Base-by-base conservation (phyloP, 1,140 invertebrate genomes). In the Notospermus geniculatus region DNA sequence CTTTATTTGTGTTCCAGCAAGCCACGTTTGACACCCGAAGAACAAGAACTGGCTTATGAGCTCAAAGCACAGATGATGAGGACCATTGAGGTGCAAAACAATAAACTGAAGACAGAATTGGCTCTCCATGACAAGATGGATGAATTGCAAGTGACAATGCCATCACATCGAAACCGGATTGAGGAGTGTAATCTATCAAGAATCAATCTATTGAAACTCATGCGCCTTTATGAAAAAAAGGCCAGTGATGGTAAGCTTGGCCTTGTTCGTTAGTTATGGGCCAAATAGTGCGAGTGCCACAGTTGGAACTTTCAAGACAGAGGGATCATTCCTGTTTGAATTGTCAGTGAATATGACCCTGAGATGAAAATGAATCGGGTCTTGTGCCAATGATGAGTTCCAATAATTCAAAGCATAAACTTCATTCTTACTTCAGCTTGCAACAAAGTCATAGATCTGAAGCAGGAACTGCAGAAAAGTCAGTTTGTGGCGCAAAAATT, bases 31-130 rank as follows among this genome's bases (percentile, higher is more conserved):
- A 68, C 66, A 4, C 71, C 71, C 28, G 71, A 73, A 22, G 70
- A 73, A 50, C 70, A 71, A 45, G 71, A 71, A 29, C 23, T 73
- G 56, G 66, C 71, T 11, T 73, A 73, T 64, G 71, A 73, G 46
- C 32, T 73, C 0, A 73, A 73, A 41, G 67, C 70, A 56, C 68
- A 71, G 30, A 56, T 73, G 46, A 62, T 73, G 66, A 66, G 69
- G 46, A 71, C 71, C 55, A 63, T 73, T 23, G 69, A 71, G 53
- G 67, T 68, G 36, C 71, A 73, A 53, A 71, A 72, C 55, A 68
- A 70, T 46, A 70, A 70, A 29, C 36, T 73, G 2, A 73, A 72
- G 58, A 71, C 69, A 50, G 71, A 73, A 59, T 62, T 73, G 45
- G 64, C 65, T 25, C 60, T 73, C 5, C 71, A 73, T 58, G 70